Percentiles rank a stretch among this genome's conserved stretches.
phyloP scores from a whole-genome alignment of 53 echinoderm and acorn worm genomes.

The Holothuria scabra region DNA sequence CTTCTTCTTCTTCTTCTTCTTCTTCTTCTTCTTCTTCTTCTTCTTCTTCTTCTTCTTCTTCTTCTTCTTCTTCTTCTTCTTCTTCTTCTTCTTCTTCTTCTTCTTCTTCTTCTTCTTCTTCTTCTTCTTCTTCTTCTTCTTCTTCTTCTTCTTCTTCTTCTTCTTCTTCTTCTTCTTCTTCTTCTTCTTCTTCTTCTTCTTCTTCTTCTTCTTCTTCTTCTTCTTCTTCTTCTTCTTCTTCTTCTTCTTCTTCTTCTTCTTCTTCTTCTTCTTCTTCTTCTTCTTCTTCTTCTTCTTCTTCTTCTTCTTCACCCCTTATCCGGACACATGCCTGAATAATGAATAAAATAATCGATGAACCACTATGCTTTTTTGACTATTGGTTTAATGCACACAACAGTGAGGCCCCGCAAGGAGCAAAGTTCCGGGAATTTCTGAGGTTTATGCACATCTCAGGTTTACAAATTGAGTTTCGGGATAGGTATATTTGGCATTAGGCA shows the following conservation, averaged over 20 bases:
- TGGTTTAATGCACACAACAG: too few species aligned
- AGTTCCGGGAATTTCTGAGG: too few species aligned
- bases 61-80: background rate
- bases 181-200: background rate
- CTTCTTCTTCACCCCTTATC: slow-evolving; percentile 23
- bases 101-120: background rate
- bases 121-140: background rate
- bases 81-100: background rate
- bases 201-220: slow-evolving; percentile 17
- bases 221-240: background rate
- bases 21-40: background rate
- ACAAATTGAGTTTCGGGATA: too few species aligned
- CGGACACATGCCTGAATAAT: too few species aligned
- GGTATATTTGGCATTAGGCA: too few species aligned
- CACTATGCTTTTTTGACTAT: too few species aligned
- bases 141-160: slow-evolving; percentile 5
- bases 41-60: background rate
- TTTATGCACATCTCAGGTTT: too few species aligned
- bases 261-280: slow-evolving; percentile 10
- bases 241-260: background rate
- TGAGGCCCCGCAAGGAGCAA: too few species aligned
- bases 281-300: background rate
- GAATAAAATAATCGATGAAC: too few species aligned
- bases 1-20: background rate
- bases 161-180: slow-evolving; percentile 12